A percentile compares a stretch with the other conserved stretches of the same genome.
Evolutionary conservation across 2,797 vertebrate genomes (phyloP).

Genomic region (Esox lucius): DNA sequence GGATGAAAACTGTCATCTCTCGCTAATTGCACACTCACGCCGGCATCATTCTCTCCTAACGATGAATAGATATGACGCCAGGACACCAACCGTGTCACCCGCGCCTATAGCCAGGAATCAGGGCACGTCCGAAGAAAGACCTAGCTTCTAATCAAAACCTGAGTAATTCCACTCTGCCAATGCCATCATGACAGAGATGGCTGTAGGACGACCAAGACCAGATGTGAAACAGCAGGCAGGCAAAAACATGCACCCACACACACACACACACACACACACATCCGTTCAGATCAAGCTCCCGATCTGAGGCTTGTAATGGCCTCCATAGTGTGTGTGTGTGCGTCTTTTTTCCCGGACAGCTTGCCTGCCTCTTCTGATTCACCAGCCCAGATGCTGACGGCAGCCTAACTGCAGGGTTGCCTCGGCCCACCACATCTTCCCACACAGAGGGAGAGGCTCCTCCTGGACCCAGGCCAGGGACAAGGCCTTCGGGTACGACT

Average conservation of each 20-base stretch:
- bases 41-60: conserved; percentile 18
- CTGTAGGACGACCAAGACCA: conserved; percentile 25
- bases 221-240: no score
- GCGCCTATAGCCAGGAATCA: conserved; percentile 26
- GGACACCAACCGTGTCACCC: conserved; percentile 33
- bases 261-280: no score
- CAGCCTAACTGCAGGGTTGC: conserved; percentile 54
- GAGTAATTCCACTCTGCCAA: conserved; percentile 35
- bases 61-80: conserved; percentile 25
- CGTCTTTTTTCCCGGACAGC: conserved; percentile 25
- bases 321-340: conserved; percentile 9
- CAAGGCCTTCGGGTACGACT: conserved; percentile 36
- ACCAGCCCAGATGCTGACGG: conserved; percentile 34
- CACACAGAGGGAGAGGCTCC: conserved; percentile 48
- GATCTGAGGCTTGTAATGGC: conserved; percentile 32
- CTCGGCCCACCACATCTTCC: conserved; percentile 56
- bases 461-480: conserved; percentile 53
- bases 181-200: conserved; percentile 45
- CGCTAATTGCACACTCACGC: background rate
- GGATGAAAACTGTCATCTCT: conserved; percentile 11
- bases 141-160: conserved; percentile 43
- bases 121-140: conserved; percentile 28
- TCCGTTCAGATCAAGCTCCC: no score
- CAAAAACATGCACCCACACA: no score
- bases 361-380: conserved; percentile 37